Evolutionary conservation across 2,888 invertebrate genomes (phyloP), one percentile per base, ranked within the genome.

Genomic region (Phasia obesa): DNA sequence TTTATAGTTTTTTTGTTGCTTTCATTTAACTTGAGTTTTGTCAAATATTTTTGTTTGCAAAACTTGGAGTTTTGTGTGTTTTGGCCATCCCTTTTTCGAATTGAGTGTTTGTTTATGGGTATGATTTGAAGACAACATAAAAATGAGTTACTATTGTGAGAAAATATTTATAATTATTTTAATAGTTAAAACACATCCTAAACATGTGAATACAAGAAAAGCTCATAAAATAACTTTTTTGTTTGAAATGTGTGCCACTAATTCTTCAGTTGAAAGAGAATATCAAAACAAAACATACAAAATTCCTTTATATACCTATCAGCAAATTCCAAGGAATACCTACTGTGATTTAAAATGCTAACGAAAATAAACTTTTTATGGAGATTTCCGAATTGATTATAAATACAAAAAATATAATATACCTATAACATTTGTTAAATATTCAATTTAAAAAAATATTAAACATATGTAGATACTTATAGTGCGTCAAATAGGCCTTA

Each of bases 111-210:
- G 38, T 70, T 67, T 77, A 64, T 77, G 64, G 49, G 47, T 78
- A 65, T 49, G 65, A 60, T 55, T 60, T 71, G 21, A 65, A 75
- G 70, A 64, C 71, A 38, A 51, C 69, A 19, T 60, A 70, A 65
- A 86, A 83, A 81, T 70, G 73, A 82, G 75, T 75, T 71, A 78
- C 55, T 70, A 23, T 65, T 31, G 53, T 59, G 77, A 64, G 69
- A 82, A 79, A 79, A 62, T 59, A 65, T 15, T 53, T 51, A 78
- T 82, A 31, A 73, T 73, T 74, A 77, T 77, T 69, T 67, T 38
- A 38, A 51, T 62, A 19, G 23, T 23, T 47, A 21, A 25, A 55
- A 49, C 7, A 5, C 5, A 38, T 35, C 31, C 23, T n/a, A 35
- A 53, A 59, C 70, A 81, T 73, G 73, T 73, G 73, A 47, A 65